Evolutionary conservation across 1,140 invertebrate species (phyloP), one percentile per base, ranked within the genome.

Genomic region (Cryptotermes secundus): DNA sequence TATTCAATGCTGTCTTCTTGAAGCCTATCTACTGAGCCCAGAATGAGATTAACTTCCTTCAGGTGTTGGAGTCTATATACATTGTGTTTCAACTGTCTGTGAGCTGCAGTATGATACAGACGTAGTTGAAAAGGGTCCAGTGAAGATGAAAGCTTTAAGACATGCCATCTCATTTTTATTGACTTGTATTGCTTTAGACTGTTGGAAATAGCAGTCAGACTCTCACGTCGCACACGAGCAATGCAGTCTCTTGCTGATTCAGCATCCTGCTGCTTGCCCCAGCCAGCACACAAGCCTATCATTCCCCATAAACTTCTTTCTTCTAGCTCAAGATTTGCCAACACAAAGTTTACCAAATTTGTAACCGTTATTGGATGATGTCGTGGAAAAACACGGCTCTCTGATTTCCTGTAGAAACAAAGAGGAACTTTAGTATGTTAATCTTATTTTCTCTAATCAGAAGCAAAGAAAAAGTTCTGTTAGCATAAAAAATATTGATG

Each of bases 331-430:
- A 95, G 89, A 88, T 95, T 93, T 2, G 93, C 91, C 79, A 96
- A 88, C 10, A 96, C 92, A 88, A 97, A 96, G 83, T 93, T 93
- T 38, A 95, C 88, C 53, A 96, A 88, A 88, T 95, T 95, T 85
- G 93, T 89, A 45, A 94, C 90, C 26, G 93, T 94, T 34, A 96
- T 90, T 72, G 93, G 92, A 53, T 92, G 87, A 79, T 90, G 88
- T 84, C 90, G 89, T 26, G 95, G 94, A 89, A 94, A 96, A 35
- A 93, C 90, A 80, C 93, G 91, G 88, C 94, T 96, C 86, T 96
- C 95, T 65, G 92, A 91, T 91, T 95, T 95, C 86, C 94, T 95
- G 86, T 82, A 92, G 91, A 85, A 86, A 88, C 72, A 86, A 38
- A 49, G 45, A 49, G 85, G 59, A 59, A 83, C 82, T 35, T 59